Evolutionary conservation across 2,797 vertebrate genomes (phyloP).

Genomic region (Lacerta bilineata): DNA sequence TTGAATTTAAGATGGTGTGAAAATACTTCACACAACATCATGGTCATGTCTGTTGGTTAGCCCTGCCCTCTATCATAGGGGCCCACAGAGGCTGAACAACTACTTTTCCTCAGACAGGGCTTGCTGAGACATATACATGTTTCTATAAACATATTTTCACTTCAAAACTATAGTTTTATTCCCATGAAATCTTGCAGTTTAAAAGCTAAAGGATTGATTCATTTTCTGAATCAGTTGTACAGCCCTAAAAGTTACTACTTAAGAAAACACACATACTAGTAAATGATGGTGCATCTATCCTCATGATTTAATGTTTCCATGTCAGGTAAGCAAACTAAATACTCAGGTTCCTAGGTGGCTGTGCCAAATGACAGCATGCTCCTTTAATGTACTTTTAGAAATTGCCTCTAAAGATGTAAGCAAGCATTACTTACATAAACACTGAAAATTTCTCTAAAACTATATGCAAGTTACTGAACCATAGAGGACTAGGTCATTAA

Average conservation of each 20-base stretch:
- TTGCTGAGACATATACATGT: background rate
- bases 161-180: background rate
- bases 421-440: background rate
- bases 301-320: background rate
- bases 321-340: too few species aligned
- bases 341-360: background rate
- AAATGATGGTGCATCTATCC: background rate
- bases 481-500: background rate
- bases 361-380: background rate
- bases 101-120: background rate
- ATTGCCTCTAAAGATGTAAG: background rate
- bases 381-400: background rate
- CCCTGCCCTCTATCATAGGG: too few species aligned
- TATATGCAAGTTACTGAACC: background rate
- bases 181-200: background rate
- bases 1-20: too few species aligned
- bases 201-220: background rate
- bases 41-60: too few species aligned
- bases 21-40: too few species aligned
- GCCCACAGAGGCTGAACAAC: background rate
- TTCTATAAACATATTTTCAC: background rate
- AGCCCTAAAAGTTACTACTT: background rate
- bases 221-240: background rate
- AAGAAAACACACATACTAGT: background rate
- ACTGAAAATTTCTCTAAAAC: background rate